These are phyloP conservation scores for Pterobdella sp. DNA, from an alignment of 2,888 invertebrate species.

Conservation along the genomic window DNA sequence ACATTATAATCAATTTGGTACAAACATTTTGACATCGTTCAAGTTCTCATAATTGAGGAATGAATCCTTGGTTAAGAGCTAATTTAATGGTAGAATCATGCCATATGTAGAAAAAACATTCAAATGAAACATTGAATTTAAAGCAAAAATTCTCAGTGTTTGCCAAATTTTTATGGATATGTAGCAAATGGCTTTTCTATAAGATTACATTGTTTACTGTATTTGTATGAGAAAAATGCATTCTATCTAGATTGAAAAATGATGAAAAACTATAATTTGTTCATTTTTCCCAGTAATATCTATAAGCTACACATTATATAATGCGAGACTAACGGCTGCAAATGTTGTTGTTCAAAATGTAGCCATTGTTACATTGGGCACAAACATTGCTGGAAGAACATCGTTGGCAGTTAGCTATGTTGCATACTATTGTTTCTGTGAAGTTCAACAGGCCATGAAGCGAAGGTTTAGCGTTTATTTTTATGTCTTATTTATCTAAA, in stretches of 20 bases:
- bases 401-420: conserved; percentile 20
- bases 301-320: not conserved
- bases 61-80: too few species aligned
- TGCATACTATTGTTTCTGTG: not conserved
- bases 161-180: too few species aligned
- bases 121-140: too few species aligned
- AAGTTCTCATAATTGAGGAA: too few species aligned
- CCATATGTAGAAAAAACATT: too few species aligned
- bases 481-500: not conserved
- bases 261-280: not conserved
- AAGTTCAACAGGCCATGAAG: not conserved
- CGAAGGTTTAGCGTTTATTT: not conserved
- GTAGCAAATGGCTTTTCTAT: too few species aligned
- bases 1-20: too few species aligned
- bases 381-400: not conserved
- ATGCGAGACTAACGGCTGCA: not conserved
- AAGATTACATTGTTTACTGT: too few species aligned
- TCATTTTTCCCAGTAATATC: not conserved
- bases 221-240: too few species aligned
- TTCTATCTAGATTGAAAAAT: not conserved
- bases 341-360: not conserved
- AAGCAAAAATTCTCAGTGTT: too few species aligned
- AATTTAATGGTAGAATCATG: too few species aligned
- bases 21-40: too few species aligned
- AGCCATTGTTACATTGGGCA: conserved; percentile 10